These are phyloP conservation scores for Anguilla rostrata DNA, from an alignment of 2,113 vertebrate genomes.

Conservation along the genomic window DNA sequence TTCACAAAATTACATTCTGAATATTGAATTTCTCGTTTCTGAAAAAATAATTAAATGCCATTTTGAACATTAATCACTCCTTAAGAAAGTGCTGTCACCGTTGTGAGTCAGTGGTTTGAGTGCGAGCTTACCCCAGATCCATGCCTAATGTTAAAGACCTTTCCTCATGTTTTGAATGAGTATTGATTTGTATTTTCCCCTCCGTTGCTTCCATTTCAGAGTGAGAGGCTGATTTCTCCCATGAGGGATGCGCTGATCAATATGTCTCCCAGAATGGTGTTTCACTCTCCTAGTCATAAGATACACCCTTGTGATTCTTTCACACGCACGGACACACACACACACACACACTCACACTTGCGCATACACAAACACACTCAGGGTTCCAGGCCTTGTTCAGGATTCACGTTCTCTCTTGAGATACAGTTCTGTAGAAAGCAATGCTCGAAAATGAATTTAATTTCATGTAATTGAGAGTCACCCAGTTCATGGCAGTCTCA, in stretches of 20 bases:
- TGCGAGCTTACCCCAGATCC: background rate
- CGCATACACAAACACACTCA: background rate
- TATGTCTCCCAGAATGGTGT: slow-evolving; percentile 24
- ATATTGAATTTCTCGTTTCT: background rate
- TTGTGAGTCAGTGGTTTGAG: background rate
- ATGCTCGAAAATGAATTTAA: background rate
- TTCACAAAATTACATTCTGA: background rate
- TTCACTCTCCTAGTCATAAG: slow-evolving; percentile 37
- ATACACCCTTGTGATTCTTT: slow-evolving; percentile 14
- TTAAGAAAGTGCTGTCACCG: background rate
- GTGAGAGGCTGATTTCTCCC: background rate
- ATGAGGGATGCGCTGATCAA: slow-evolving; percentile 32
- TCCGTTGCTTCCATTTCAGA: slow-evolving; percentile 29
- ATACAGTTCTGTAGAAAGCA: background rate
- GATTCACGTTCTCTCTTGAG: background rate
- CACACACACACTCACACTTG: background rate
- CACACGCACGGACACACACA: background rate
- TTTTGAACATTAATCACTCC: background rate
- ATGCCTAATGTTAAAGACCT: slow-evolving; percentile 32
- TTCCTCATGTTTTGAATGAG: slow-evolving; percentile 25
- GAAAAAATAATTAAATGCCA: background rate
- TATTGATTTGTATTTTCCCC: slow-evolving; percentile 49
- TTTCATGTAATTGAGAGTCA: background rate
- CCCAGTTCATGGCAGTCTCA: background rate
- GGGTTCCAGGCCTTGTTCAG: background rate